Base-by-base conservation (phyloP, 2,888 invertebrate genomes). In the Hemaris fuciformis region DNA sequence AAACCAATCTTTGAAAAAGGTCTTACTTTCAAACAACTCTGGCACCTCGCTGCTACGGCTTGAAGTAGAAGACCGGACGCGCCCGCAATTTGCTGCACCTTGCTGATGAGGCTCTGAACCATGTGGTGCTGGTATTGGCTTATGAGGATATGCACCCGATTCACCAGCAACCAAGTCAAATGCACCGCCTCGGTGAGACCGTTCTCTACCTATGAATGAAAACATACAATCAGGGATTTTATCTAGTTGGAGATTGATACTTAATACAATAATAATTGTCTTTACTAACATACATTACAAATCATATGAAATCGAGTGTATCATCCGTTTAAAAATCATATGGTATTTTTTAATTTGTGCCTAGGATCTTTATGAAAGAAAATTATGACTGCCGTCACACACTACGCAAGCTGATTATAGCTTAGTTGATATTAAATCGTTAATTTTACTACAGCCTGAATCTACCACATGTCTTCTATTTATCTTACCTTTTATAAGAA, bases 101-200 rank as follows among this genome's bases (percentile, higher is more conserved):
- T 77, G 0, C 65, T 64, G 23, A 91, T 70, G 1, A 91, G 69
- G 4, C 60, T 68, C 60, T 74, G 73, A 83, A 97, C 95, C 0
- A 96, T 95, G 0, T 93, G 89, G 77, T 97, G 96, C 0, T 89
- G 84, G 31, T 94, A 94, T 62, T 96, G 91, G 41, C 92, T 87
- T 3, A 97, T 94, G 1, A 97, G 87, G 42, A 95, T 93, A 70
- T 94, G 93, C 0, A 95, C 94, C 65, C 96, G 94, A 77, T 95
- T 95, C 8, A 95, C 94, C n/a, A 97, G 85, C 8, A 97, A 88
- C 96, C 96, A 97, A 0, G 95, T 94, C 62, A 97, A 87, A 69
- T 96, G 95, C 27, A 96, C 95, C 0, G 94, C 95, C 83, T 96
- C 95, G 43, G 93, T 93, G 18, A 95, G 87, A 22, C 92, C 93